Base-by-base conservation (phyloP, 2,888 invertebrate genomes). In the Lepetodrilus schrolli region DNA sequence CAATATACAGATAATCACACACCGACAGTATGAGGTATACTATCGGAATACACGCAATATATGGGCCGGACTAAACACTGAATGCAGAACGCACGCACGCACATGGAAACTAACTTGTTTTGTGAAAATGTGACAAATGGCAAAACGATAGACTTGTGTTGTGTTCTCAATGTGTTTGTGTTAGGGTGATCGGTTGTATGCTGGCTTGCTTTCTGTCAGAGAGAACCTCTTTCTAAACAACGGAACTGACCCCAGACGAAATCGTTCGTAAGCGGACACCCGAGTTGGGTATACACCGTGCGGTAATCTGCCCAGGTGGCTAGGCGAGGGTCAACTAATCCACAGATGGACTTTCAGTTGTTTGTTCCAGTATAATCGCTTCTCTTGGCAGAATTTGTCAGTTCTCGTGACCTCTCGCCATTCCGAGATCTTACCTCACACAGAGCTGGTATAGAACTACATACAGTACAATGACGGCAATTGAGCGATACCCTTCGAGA, bases 341-440 rank as follows among this genome's bases (percentile, higher is more conserved):
- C 34, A 34, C 30, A 21, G 26, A 58, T 30, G 58, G 58, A 58
- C 58, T 58, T 58, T 58, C 58, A 30, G 58, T 58, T 58, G 17
- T 23, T 58, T 58, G 58, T 58, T 10, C 17, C 30, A 30, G 58
- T n/a, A 58, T 58, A 58, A 58, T 58, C 58, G 13, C 58, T 58
- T 58, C 58, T 58, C 58, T 30, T 26, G 58, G 58, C 26, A 58
- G 30, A 58, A 30, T 58, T 58, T 58, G 58, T 58, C 30, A 30
- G 4, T 17, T 43, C n/a, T 13, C 58, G 58, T 58, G 58, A 58
- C 58, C 58, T 30, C n/a, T 17, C 17, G 13, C n/a, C 43, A 17
- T 30, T 58, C 34, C 34, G 58, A 58, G n/a, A n/a, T n/a, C 58
- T 30, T 58, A 58, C 58, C 58, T 58, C 58, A 58, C 58, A 58